A percentile compares a stretch with the other conserved stretches of the same genome.
These are phyloP conservation scores for Vicugna pacos DNA, from an alignment of 2,113 vertebrate genomes.

Conservation along the genomic window DNA sequence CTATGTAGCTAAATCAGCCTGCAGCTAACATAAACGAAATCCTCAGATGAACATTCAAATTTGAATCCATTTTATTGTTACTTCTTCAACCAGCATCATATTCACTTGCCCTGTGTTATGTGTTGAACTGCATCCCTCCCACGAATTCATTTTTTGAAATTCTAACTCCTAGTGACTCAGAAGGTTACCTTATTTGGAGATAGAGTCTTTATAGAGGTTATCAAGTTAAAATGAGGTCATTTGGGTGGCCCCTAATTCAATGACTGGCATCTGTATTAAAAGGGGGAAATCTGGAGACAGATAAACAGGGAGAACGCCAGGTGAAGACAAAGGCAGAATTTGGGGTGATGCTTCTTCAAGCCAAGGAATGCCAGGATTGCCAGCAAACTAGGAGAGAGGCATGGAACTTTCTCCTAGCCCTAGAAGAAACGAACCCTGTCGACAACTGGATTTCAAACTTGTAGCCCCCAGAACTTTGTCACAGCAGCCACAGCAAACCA, in stretches of 20 bases:
- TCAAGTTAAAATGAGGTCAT: constrained; percentile 10
- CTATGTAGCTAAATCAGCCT: constrained; percentile 37
- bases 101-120: background rate
- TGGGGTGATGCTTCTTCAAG: background rate
- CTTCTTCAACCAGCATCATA: background rate
- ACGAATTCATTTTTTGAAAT: background rate
- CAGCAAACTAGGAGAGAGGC: background rate
- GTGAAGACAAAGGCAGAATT: background rate
- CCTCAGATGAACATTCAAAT: constrained; percentile 13
- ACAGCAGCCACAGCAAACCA: background rate
- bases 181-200: background rate
- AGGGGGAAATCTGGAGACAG: background rate
- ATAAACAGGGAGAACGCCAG: background rate
- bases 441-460: background rate
- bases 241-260: background rate
- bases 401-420: background rate
- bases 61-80: background rate
- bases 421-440: background rate
- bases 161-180: background rate
- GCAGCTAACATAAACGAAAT: constrained; percentile 33
- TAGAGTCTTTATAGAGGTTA: background rate
- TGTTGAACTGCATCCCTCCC: background rate
- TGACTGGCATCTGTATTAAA: background rate
- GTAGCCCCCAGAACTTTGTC: background rate
- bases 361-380: background rate